A percentile compares a stretch with the other conserved stretches of the same genome.
Conservation (phyloP, 1,140 invertebrate genomes). For the Vollenhovia emeryi region DNA sequence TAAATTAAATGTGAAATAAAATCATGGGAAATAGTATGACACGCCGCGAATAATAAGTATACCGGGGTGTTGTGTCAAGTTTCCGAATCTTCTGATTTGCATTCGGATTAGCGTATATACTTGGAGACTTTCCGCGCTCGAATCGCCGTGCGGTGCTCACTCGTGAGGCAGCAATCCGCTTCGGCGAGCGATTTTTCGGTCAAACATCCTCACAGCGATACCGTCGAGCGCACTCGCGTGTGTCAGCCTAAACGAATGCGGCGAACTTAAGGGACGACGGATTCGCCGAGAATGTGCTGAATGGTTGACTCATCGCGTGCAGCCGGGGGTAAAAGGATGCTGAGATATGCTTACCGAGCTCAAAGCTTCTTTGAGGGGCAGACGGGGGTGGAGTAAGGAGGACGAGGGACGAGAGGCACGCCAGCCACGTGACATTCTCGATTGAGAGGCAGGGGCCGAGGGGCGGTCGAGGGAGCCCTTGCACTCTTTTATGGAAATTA, state of each 20-base stretch:
- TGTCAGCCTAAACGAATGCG: conserved; percentile 10
- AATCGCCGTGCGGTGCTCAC: neutral
- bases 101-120: neutral
- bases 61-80: neutral
- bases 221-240: neutral
- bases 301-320: conserved; percentile 62
- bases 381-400: neutral
- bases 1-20: conserved; percentile 13
- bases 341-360: conserved; percentile 77
- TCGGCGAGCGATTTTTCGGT: conserved; percentile 24
- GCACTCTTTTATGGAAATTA: conserved; percentile 77
- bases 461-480: conserved; percentile 5
- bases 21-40: neutral
- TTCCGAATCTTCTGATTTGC: neutral
- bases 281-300: conserved; percentile 66
- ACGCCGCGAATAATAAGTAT: neutral
- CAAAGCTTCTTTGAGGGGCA: conserved; percentile 63
- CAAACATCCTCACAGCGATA: conserved; percentile 25
- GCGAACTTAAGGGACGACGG: conserved; percentile 41
- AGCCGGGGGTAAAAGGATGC: conserved; percentile 60
- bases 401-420: neutral
- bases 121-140: neutral
- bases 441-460: conserved; percentile 28
- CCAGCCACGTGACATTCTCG: conserved; percentile 37
- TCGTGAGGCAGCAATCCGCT: neutral